phyloP scores from a whole-genome alignment of 2,888 invertebrate genomes.

The Zelleria hepariella region DNA sequence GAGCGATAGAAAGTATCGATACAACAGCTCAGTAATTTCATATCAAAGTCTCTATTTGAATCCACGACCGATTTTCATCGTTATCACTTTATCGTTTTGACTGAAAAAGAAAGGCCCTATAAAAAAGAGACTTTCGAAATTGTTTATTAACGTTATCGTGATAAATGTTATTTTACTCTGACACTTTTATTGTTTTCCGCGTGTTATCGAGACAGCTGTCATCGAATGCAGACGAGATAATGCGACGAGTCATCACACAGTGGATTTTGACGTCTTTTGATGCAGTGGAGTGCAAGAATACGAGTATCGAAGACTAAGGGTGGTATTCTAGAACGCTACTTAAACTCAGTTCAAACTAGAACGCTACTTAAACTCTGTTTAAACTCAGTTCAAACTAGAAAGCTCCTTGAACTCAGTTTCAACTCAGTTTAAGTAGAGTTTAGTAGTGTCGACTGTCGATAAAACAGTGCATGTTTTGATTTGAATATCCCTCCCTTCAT shows the following conservation, averaged over 20 bases:
- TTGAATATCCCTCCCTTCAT: too few species aligned
- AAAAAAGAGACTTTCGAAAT: not conserved
- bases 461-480: too few species aligned
- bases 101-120: not conserved
- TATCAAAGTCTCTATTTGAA: not conserved
- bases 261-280: constrained; percentile 18
- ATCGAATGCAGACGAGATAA: constrained; percentile 22
- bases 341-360: too few species aligned
- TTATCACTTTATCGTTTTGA: not conserved
- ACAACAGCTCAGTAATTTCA: too few species aligned
- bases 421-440: too few species aligned
- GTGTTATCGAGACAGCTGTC: constrained; percentile 51
- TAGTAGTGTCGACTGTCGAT: too few species aligned
- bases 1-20: too few species aligned
- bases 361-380: too few species aligned
- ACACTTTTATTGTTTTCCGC: constrained; percentile 30
- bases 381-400: too few species aligned
- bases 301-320: too few species aligned
- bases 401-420: too few species aligned
- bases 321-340: too few species aligned
- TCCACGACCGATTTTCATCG: not conserved
- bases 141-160: constrained; percentile 21
- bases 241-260: constrained; percentile 24
- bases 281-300: not conserved
- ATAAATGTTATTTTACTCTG: constrained; percentile 16